phyloP scores from a whole-genome alignment of 2,797 vertebrate species.

The Acrocephalus scirpaceus region DNA sequence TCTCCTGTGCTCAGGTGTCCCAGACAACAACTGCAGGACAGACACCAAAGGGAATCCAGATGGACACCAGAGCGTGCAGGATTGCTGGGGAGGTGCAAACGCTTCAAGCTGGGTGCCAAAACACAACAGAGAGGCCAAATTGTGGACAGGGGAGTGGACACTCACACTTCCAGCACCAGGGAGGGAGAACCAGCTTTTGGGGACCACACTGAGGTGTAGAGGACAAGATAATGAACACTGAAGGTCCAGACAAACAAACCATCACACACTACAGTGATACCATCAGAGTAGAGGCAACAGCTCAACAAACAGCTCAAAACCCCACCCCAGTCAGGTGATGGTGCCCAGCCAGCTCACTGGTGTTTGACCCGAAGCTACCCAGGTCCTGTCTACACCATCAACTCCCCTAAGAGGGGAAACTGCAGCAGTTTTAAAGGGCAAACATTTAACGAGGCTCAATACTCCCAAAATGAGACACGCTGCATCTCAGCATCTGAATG shows the following conservation, averaged over 20 bases:
- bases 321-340: not conserved
- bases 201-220: not conserved
- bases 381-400: accelerated
- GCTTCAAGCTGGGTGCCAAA: not conserved
- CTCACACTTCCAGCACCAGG: not conserved
- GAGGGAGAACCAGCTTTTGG: not conserved
- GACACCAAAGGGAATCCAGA: not conserved
- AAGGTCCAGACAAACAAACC: not conserved
- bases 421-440: not conserved
- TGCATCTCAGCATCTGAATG: not conserved
- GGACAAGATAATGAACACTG: not conserved
- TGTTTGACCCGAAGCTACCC: not conserved
- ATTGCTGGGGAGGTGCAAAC: not conserved
- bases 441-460: accelerated
- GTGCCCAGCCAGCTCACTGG: not conserved
- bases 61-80: not conserved
- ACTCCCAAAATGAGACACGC: accelerated
- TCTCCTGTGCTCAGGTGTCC: not conserved
- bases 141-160: not conserved
- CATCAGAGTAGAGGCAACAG: not conserved
- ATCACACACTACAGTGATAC: not conserved
- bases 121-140: not conserved
- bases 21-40: not conserved
- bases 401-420: not conserved
- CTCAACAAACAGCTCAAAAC: not conserved